Base-by-base conservation (phyloP, 2,797 vertebrate species). In the Synaphobranchus kaupii region DNA sequence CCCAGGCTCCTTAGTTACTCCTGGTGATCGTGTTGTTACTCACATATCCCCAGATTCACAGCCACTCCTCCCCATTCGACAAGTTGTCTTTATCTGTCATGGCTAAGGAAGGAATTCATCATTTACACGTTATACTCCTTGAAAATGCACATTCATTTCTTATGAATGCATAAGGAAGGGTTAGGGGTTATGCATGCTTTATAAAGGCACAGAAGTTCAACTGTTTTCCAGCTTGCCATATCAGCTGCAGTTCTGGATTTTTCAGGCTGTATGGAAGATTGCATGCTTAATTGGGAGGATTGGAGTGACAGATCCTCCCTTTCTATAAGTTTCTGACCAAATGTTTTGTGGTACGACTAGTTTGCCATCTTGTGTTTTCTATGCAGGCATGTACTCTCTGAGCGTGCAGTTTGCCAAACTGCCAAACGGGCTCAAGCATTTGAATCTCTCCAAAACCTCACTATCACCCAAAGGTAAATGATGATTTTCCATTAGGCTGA, bases 391-490 rank as follows among this genome's bases (percentile, higher is more conserved):
- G 48, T 94, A 95, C 28, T 97, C 95, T 90, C 94, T 99, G 91
- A 98, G 97, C 83, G 91, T 95, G 89, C 97, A 97, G 28, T 96
- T 99, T 0, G 95, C 97, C 95, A 99, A 99, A 94, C 97, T 98
- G 88, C 97, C 97, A 48, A 96, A 97, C 94, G 98, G 98, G 83
- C 92, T 99, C 68, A 98, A 97, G 91, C 95, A 97, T 85, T 95
- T 99, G 91, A 98, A 98, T 94, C 95, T 99, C 66, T 97, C 97
- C 86, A 98, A 96, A 95, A 98, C 96, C 84, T 98, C 97, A 89
- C 90, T 98, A 91, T 98, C 97, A 88, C 94, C 97, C 87, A 99
- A 98, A 98, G 98, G 98, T 98, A 95, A 28, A 31, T 89, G 4
- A 39, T 56, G 22, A 48, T 81, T 81, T 4, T 81, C 78, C 20